Conservation (phyloP, 2,797 vertebrate genomes). For the Hippoglossus hippoglossus region DNA sequence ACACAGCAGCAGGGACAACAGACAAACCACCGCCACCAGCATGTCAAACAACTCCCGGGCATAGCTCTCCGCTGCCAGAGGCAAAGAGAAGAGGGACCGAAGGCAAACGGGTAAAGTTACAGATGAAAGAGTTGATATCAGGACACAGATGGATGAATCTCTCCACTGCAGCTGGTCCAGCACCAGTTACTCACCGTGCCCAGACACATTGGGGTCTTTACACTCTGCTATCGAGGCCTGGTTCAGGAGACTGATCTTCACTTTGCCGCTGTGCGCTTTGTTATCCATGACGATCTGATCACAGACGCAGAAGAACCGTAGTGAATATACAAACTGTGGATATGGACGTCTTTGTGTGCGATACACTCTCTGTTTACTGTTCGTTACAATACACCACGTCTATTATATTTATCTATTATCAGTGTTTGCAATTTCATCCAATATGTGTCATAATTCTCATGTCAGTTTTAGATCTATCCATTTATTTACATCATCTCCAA, state of each 20-base stretch:
- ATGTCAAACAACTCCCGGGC: constrained; percentile 88
- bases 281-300: constrained; percentile 92
- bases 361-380: too few relatives aligned
- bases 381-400: too few relatives aligned
- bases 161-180: neutral
- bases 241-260: constrained; percentile 89
- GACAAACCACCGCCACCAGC: constrained; percentile 86
- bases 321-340: neutral
- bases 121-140: neutral
- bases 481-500: neutral
- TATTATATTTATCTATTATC: too few relatives aligned
- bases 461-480: too few relatives aligned
- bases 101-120: neutral
- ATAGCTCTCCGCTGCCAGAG: constrained; percentile 86
- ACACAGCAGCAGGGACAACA: constrained; percentile 90
- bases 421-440: too few relatives aligned
- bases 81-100: neutral
- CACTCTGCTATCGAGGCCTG: constrained; percentile 89
- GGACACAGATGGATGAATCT: neutral
- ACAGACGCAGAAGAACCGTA: neutral
- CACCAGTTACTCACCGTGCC: constrained; percentile 85
- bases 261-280: constrained; percentile 90
- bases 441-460: neutral
- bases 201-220: constrained; percentile 88
- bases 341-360: too few relatives aligned